Percentiles rank a stretch among this genome's conserved stretches.
These are phyloP conservation scores for Zosterops hypoxanthus DNA, from an alignment of 2,113 vertebrate species.

Conservation along the genomic window DNA sequence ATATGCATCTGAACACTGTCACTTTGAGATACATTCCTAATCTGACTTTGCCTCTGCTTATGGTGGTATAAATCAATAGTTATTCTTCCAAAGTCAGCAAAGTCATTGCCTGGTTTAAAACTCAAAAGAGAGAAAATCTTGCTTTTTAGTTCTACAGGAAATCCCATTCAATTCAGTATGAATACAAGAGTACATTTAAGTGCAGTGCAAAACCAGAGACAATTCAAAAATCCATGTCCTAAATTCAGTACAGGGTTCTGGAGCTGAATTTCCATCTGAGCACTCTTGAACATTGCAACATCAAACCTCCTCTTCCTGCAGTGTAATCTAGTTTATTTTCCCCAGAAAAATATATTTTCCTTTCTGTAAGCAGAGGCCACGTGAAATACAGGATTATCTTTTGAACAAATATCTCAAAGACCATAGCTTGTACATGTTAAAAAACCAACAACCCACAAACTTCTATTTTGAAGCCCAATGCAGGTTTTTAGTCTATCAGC, in stretches of 20 bases:
- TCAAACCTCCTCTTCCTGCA: not conserved
- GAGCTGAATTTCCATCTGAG: not conserved
- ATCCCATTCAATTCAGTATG: not conserved
- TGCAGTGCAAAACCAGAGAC: not conserved
- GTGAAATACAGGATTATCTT: not conserved
- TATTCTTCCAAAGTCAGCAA: not conserved
- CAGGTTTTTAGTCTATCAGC: not conserved
- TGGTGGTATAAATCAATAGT: not conserved
- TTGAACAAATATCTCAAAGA: not conserved
- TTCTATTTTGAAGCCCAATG: slow-evolving; percentile 25
- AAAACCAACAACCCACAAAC: not conserved
- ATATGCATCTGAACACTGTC: not conserved
- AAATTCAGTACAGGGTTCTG: not conserved
- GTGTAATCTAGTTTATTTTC: not conserved
- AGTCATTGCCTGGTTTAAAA: not conserved
- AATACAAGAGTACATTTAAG: not conserved
- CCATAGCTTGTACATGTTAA: not conserved
- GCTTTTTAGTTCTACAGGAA: not conserved
- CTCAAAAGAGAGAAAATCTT: not conserved
- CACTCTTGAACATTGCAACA: not conserved
- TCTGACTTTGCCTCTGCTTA: not conserved
- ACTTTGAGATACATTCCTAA: not conserved
- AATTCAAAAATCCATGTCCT: not conserved
- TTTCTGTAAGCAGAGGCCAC: not conserved
- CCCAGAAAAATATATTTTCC: not conserved